Base-by-base conservation (phyloP, 2,888 invertebrate genomes). In the Brachyopa scutellaris region DNA sequence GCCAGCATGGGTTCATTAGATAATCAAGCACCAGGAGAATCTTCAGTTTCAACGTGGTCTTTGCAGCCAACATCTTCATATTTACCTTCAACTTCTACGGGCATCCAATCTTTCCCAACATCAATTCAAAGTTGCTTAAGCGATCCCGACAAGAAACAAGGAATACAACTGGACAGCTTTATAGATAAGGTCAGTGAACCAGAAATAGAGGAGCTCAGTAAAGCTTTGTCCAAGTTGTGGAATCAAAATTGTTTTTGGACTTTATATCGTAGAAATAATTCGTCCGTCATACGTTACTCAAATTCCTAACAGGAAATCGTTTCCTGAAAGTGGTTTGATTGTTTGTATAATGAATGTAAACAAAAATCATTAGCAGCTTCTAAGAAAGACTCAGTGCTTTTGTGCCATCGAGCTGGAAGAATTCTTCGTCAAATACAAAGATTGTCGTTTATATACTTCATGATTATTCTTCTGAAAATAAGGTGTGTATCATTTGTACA, bases 251-350 rank as follows among this genome's bases (percentile, higher is more conserved):
- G 26, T 57, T 42, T 31, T 42, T 29, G 17, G 31, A 42, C 2
- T 31, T 42, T 36, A 55, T 55, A n/a, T n/a, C n/a, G n/a, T n/a
- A 23, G 45, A 59, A 59, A 31, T n/a, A 42, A 45, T 31, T 59
- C 59, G 36, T 55, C 36, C 53, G 21, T 21, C 21, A 36, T 19
- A 53, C 6, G 42, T 21, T 21, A 42, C 38, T 38, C 23, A 55
- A 38, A 38, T 55, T 38, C 55, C 38, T 11, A 53, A 19, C n/a
- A 36, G 36, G 21, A 57, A 57, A 57, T 26, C 29, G 15, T 19
- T 3, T 29, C 59, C 29, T 42, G 17, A 29, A 42, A 42, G 42
- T 42, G 42, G n/a, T 11, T 59, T 6, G 29, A 31, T 42, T 42
- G 29, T 42, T 15, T 59, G 42, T 57, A 42, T 17, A 31, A 59